Evolutionary conservation across 2,113 vertebrate species (phyloP), one percentile per base, ranked within the genome.

Genomic region (Tinamus guttatus): DNA sequence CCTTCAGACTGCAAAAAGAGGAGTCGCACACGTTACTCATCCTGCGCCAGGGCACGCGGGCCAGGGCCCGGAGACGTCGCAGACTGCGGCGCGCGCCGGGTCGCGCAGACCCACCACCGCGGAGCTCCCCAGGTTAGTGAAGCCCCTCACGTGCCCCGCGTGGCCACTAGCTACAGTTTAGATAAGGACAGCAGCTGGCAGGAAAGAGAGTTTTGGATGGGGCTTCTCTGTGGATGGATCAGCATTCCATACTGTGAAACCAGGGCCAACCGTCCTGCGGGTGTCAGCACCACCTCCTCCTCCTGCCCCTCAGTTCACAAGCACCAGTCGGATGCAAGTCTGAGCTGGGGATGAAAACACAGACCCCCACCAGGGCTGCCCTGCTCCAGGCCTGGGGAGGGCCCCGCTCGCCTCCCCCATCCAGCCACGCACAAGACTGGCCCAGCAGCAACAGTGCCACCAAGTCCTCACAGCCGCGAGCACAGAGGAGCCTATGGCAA

Each of bases 1-100:
- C 99, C 96, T 99, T 99, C 97, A 99, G 95, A 89, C 99, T 99
- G 62, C 41, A 79, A 59, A 59, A 80, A 81, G 74, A 59, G 75
- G 54, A 75, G 25, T 68, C 34, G 69, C n/a, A 9, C 90, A 41
- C 36, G 58, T 87, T 9, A 85, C n/a, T 28, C 19, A 34, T 9
- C 19, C 16, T 36, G 43, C 4, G 0, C 3, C 8, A 17, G 16
- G 14, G 47, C 12, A 54, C 4, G 7, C 1, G 1, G 22, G 64
- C 1, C 24, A 2, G 41, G 38, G 59, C 21, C 43, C 56, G 69
- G 36, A 58, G 60, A 14, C 30, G 27, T 81, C 0, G 1, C 80
- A 2, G 7, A 52, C 0, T 4, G n/a, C 45, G 49, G 78, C 7
- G 0, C 13, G 15, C 13, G 22, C n/a, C 38, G 32, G 56, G 7